Evolutionary conservation across 2,888 invertebrate genomes (phyloP), one percentile per base, ranked within the genome.

Genomic region (Parnassius glacialis): DNA sequence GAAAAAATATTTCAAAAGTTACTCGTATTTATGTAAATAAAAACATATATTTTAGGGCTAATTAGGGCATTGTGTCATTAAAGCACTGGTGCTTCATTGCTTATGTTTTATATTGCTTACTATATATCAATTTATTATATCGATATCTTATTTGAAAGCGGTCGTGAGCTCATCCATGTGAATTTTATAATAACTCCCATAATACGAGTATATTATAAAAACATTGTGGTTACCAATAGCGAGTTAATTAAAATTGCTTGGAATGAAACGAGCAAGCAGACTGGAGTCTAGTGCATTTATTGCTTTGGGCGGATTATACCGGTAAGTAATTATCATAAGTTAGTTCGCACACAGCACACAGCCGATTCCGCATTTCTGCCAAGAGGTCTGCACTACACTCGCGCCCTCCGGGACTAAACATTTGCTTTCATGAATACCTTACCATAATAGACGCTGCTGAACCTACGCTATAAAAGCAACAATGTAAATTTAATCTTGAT

Each of bases 391-490:
- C 68, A 70, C 16, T 48, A 48, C 68, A 70, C 70, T 69, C 71
- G 74, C 70, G 75, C 80, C 83, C 84, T 76, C 69, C 71, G 83
- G 83, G 86, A 84, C 80, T 74, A 80, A 86, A 83, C 85, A 84
- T 84, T 87, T 82, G 80, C 84, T 83, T 83, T 87, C 86, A 87
- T 87, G 90, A 87, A 89, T 89, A 85, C 84, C 83, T 84, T 87
- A 85, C 80, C 85, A 86, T 83, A 86, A 85, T 85, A 85, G 81
- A 84, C 79, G 80, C 69, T 52, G 80, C 70, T 57, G 71, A 78
- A 76, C 75, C 72, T 75, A 74, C 75, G 73, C 73, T 73, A 73
- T 81, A 82, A 83, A 83, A 80, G 81, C 83, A 83, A 85, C 87
- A 85, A 84, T 87, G 87, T 85, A 87, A 86, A 86, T 87, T 87